These are phyloP conservation scores for Musca domestica DNA, from an alignment of 1,140 invertebrate genomes.

Conservation along the genomic window DNA sequence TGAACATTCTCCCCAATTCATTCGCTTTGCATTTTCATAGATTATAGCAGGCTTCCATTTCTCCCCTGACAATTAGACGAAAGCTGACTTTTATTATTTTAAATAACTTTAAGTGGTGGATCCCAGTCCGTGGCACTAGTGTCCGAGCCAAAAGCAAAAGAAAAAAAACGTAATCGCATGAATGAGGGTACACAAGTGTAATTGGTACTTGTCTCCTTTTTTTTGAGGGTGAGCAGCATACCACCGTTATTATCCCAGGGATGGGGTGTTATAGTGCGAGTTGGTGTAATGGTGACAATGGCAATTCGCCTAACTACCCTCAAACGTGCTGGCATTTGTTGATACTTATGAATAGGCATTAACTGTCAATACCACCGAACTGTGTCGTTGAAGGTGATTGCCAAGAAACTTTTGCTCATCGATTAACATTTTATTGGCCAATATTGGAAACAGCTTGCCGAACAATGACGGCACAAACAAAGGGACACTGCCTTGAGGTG, in stretches of 20 bases:
- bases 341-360: slow-evolving; percentile 10
- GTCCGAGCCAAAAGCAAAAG: not conserved
- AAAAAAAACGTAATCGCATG: not conserved
- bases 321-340: slow-evolving; percentile 8
- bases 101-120: not conserved
- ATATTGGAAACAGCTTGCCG: slow-evolving; percentile 1
- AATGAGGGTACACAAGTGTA: not conserved
- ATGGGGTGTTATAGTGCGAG: not conserved
- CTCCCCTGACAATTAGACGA: not conserved
- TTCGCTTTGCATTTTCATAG: not conserved
- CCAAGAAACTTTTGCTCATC: not conserved
- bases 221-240: not conserved
- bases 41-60: not conserved
- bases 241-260: too few species aligned
- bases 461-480: not conserved
- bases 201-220: not conserved
- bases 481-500: not conserved
- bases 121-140: not conserved
- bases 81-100: slow-evolving; percentile 6
- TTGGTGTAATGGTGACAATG: not conserved
- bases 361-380: not conserved
- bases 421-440: slow-evolving; percentile 18
- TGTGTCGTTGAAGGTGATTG: not conserved
- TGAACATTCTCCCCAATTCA: not conserved
- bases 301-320: slow-evolving; percentile 11